Base-by-base conservation (phyloP, 2,888 invertebrate species). In the Psococerastis gibbosa region DNA sequence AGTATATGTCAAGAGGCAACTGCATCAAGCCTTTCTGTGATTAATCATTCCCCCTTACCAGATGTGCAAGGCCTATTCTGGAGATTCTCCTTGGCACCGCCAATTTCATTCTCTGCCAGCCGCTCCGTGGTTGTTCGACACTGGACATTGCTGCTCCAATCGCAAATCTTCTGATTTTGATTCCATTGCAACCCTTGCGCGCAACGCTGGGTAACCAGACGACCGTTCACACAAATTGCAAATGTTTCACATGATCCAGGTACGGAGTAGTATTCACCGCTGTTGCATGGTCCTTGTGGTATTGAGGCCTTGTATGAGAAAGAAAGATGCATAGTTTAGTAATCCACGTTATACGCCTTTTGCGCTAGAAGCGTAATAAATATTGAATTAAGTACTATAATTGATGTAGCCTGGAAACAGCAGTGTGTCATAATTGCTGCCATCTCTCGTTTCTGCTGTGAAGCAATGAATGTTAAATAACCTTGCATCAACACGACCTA, bases 121-220 rank as follows among this genome's bases (percentile, higher is more conserved):
- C 34, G 32, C 34, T 49, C 32, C 16, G 49, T 53, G n/a, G 60
- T 51, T 6, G 54, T 54, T 2, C 57, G 34, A 52, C 83, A 83
- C 16, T 73, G 70, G 1, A 73, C 71, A 46, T 73, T 67, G 32
- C 66, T 64, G 0, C 75, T 76, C 75, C 80, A 83, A 59, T 85
- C 83, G 55, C 87, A 87, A 53, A 75, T 75, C 11, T 69, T 67
- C 3, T 64, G 63, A 4, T 73, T 66, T 5, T 67, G 65, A 51
- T 75, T 73, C 75, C 83, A 87, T 47, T 76, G 74, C 2, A 85
- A 66, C 1, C 82, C 78, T 1, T 79, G 75, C 0, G 80, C 80
- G 54, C 87, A 87, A 44, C 69, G 70, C 53, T 77, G 79, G 0
- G 72, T 61, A 2, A 81, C 67, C 42, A 79, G 60, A n/a, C 69